Conservation (phyloP, 2,888 invertebrate species). For the Leucoma salicis region DNA sequence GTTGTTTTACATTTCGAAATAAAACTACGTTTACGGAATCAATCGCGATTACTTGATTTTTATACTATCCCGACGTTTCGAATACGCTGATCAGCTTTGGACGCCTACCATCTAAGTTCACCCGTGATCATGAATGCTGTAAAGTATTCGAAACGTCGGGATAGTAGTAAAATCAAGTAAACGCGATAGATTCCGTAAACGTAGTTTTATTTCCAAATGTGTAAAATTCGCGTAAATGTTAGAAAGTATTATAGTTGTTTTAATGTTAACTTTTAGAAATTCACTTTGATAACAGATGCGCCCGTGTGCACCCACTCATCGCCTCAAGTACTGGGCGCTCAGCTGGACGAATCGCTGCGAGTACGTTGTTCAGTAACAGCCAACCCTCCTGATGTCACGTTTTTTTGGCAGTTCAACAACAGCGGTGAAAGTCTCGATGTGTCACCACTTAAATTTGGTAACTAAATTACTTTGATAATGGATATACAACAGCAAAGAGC, state of each 20-base stretch:
- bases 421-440: slow-evolving; percentile 93
- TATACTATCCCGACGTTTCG: too few relatives aligned
- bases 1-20: too few relatives aligned
- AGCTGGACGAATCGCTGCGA: slow-evolving; percentile 90
- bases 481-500: too few relatives aligned
- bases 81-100: too few relatives aligned
- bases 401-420: slow-evolving; percentile 95
- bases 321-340: slow-evolving; percentile 91
- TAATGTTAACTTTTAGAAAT: neutral
- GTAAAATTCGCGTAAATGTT: too few relatives aligned
- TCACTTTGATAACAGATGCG: slow-evolving; percentile 83
- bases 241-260: too few relatives aligned
- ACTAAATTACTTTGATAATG: slow-evolving; percentile 14
- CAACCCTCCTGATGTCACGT: slow-evolving; percentile 92
- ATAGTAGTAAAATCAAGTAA: too few relatives aligned
- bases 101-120: too few relatives aligned
- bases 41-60: too few relatives aligned
- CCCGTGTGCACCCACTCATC: slow-evolving; percentile 90
- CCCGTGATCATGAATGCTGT: too few relatives aligned
- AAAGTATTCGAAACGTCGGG: too few relatives aligned
- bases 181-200: neutral
- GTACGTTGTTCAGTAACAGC: slow-evolving; percentile 94
- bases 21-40: too few relatives aligned
- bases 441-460: slow-evolving; percentile 83
- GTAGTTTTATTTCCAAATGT: neutral